Conservation (phyloP, 2,888 invertebrate genomes). For the Eilema griseolum region DNA sequence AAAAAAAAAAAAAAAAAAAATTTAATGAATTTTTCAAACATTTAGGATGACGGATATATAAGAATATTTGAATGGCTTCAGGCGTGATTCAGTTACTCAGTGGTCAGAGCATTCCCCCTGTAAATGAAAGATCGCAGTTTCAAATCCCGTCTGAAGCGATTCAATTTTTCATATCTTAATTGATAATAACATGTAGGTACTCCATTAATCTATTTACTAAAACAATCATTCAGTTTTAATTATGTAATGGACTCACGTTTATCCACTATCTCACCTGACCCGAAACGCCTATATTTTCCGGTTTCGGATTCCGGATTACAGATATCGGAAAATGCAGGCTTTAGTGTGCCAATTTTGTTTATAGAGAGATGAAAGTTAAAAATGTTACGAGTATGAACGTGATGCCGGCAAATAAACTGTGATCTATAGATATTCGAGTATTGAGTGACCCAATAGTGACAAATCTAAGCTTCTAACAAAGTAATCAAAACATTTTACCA, state of each 20-base stretch:
- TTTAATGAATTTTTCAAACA: no score
- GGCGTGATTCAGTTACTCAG: no score
- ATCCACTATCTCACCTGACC: conserved; percentile 1
- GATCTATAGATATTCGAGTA: neutral
- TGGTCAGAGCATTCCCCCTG: no score
- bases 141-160: no score
- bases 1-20: no score
- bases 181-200: no score
- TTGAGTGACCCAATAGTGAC: neutral
- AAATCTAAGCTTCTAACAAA: no score
- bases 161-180: no score
- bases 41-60: no score
- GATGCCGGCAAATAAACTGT: neutral
- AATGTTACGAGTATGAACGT: neutral
- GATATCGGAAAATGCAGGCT: conserved; percentile 1
- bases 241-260: neutral
- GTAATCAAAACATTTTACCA: no score
- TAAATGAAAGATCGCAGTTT: no score
- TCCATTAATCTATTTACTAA: neutral
- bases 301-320: neutral
- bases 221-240: neutral
- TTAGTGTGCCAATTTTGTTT: neutral
- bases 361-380: neutral
- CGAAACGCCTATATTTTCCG: neutral
- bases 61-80: no score